Evolutionary conservation across 2,797 vertebrate genomes (phyloP).

Genomic region (Falco rusticolus): DNA sequence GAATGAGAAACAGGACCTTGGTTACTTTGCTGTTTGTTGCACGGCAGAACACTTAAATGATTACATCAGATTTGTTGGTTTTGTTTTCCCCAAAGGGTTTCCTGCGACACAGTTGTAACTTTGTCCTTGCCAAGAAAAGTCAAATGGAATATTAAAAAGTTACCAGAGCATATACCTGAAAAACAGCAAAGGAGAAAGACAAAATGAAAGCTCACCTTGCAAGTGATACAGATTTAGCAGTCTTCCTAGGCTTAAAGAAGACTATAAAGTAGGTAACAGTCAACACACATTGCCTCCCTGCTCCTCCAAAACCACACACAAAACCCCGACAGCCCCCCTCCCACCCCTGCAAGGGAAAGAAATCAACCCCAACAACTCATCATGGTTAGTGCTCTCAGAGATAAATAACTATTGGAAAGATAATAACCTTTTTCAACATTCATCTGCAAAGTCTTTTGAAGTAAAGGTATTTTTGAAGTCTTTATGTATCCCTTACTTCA

Average conservation of each 20-base stretch:
- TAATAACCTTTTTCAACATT: background rate
- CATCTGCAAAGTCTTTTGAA: background rate
- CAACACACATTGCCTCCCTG: background rate
- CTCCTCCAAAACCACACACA: too few relatives aligned
- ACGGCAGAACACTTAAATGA: background rate
- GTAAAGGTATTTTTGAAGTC: background rate
- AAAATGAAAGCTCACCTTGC: constrained; percentile 4
- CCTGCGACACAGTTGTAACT: background rate
- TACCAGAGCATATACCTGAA: background rate
- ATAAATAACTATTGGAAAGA: background rate
- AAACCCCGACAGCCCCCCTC: background rate
- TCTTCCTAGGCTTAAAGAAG: background rate
- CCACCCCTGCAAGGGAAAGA: background rate
- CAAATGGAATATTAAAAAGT: background rate
- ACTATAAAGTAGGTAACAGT: background rate
- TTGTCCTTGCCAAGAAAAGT: constrained; percentile 40
- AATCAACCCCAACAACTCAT: background rate
- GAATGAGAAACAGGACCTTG: background rate
- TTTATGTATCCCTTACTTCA: background rate
- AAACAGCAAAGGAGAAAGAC: background rate
- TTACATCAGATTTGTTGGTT: background rate
- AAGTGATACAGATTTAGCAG: background rate
- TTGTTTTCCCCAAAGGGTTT: background rate
- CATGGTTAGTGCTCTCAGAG: background rate
- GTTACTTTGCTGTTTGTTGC: background rate